phyloP scores from a whole-genome alignment of 2,113 vertebrate genomes.

The Myotis yumanensis region DNA sequence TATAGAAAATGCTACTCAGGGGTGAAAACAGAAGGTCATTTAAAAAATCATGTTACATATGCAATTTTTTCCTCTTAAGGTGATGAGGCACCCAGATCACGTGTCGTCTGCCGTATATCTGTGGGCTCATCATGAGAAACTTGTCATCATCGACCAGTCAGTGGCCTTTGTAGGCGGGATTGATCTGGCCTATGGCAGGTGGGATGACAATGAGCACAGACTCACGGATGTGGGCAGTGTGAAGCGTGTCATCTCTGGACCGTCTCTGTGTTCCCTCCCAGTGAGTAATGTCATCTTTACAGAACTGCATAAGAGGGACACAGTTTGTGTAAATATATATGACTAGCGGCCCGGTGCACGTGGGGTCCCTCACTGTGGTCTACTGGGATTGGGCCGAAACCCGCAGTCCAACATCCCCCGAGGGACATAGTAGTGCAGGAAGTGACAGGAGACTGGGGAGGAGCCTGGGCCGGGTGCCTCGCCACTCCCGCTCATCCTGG shows the following conservation, averaged over 20 bases:
- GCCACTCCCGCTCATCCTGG: too few relatives aligned
- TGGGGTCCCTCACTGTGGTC: too few relatives aligned
- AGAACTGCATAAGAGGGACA: background rate
- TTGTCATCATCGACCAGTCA: conserved; percentile 93
- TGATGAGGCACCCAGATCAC: conserved; percentile 98
- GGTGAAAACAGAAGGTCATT: background rate
- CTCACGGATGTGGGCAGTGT: conserved; percentile 96
- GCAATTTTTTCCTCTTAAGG: conserved; percentile 80
- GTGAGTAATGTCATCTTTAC: conserved; percentile 49
- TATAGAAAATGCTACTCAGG: background rate
- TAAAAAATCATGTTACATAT: background rate
- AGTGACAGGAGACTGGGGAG: too few relatives aligned
- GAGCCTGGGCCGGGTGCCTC: too few relatives aligned
- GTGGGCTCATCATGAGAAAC: conserved; percentile 98
- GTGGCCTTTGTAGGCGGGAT: conserved; percentile 97
- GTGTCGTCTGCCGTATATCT: conserved; percentile 95
- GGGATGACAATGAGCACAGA: conserved; percentile 95
- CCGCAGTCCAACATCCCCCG: too few relatives aligned
- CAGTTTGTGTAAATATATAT: background rate
- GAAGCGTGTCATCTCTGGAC: conserved; percentile 82
- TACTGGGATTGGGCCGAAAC: too few relatives aligned
- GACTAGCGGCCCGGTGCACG: too few relatives aligned
- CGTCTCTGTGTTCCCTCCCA: conserved; percentile 62
- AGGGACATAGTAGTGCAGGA: too few relatives aligned
- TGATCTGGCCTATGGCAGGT: conserved; percentile 95